A percentile compares a stretch with the other conserved stretches of the same genome.
phyloP scores from a whole-genome alignment of 2,113 vertebrate species.

The Glareola pratincola region DNA sequence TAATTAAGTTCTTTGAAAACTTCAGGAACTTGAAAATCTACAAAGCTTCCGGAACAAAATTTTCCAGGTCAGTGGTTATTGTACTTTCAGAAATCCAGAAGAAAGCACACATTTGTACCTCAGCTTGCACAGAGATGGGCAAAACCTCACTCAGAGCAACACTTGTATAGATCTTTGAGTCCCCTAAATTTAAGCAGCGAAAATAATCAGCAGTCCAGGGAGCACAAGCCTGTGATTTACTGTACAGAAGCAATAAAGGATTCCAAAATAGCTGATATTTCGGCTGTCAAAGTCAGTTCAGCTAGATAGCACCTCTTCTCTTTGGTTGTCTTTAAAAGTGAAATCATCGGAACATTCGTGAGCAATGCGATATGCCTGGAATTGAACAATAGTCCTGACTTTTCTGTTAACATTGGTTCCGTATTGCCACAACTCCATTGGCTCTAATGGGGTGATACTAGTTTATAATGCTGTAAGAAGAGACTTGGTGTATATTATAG shows the following conservation, averaged over 20 bases:
- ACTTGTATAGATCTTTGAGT: fast-evolving
- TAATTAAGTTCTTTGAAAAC: slow-evolving; percentile 65
- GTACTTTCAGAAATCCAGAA: neutral
- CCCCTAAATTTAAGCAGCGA: neutral
- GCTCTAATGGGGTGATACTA: fast-evolving
- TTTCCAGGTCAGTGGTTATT: slow-evolving; percentile 44
- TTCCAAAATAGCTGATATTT: neutral
- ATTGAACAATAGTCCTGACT: neutral
- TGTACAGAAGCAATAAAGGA: neutral
- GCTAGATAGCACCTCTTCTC: neutral
- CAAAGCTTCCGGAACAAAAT: slow-evolving; percentile 41
- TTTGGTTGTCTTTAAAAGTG: neutral
- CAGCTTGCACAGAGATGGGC: fast-evolving
- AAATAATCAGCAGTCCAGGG: neutral
- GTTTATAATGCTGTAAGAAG: neutral
- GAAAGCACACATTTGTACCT: neutral
- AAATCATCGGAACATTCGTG: fast-evolving
- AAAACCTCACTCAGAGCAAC: neutral
- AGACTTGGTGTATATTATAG: neutral
- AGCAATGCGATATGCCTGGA: neutral
- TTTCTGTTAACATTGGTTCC: neutral
- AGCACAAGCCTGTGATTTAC: neutral
- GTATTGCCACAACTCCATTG: fast-evolving
- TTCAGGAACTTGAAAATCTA: slow-evolving; percentile 35
- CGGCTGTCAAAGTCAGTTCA: slow-evolving; percentile 6